These are phyloP conservation scores for Melanotaenia nigrans DNA, from an alignment of 2,797 vertebrate genomes.

Conservation along the genomic window DNA sequence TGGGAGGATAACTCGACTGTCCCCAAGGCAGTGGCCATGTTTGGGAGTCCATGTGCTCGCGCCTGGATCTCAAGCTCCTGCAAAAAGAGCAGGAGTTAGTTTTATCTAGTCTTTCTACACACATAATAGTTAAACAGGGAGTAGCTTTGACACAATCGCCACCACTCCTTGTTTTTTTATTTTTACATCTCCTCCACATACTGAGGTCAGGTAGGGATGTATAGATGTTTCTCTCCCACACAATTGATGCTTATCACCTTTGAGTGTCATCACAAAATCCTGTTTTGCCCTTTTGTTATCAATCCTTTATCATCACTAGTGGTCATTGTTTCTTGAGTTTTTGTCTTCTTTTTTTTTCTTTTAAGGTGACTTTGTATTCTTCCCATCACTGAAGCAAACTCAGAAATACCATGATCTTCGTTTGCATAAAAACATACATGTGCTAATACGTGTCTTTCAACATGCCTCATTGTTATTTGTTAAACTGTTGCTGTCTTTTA, in stretches of 20 bases:
- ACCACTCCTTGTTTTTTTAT: constrained; percentile 28
- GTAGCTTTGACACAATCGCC: constrained; percentile 10
- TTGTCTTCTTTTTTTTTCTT: constrained; percentile 6
- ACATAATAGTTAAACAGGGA: neutral
- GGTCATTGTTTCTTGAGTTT: constrained; percentile 28
- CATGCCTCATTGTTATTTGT: constrained; percentile 3
- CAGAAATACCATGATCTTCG: neutral
- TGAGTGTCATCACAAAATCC: constrained; percentile 29
- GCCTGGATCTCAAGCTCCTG: constrained; percentile 98
- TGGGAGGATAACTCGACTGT: constrained; percentile 85
- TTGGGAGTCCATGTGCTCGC: constrained; percentile 90
- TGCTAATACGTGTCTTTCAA: constrained; percentile 1
- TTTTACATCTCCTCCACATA: constrained; percentile 31
- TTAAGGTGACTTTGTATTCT: neutral
- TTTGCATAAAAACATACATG: constrained; percentile 1
- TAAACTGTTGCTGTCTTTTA: constrained; percentile 11
- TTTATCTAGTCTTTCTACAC: neutral
- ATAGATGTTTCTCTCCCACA: constrained; percentile 7
- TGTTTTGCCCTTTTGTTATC: constrained; percentile 18
- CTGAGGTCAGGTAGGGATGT: constrained; percentile 18
- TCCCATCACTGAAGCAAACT: constrained; percentile 14
- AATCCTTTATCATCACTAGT: neutral
- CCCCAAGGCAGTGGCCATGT: constrained; percentile 82
- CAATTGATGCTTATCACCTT: constrained; percentile 1
- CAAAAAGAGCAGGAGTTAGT: constrained; percentile 37